Evolutionary conservation across 37 sponge, comb jelly and placozoan species (phyloP), one percentile per base, ranked within the genome.

Genomic region (Ephydatia muelleri): DNA sequence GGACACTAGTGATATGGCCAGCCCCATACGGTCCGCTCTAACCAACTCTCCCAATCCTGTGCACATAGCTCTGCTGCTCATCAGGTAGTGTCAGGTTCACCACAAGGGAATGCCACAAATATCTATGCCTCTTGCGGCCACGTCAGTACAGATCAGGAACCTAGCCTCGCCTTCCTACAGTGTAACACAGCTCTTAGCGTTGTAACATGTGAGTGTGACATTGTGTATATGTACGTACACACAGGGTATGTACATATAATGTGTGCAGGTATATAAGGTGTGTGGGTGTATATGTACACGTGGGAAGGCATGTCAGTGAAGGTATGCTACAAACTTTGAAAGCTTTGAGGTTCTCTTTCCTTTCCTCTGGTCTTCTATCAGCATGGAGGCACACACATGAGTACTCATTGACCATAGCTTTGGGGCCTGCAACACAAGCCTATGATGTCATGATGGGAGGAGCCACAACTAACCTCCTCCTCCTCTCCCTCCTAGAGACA

Each of bases 131-230:
- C 98, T 77, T 2, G 98, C 98, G 40, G 98, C 98, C 0, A 98
- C 98, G 40, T 98, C 98, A 2, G 98, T 98, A 77, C 98, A 98
- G 29, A 98, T 94, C 35, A 98, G 86, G 73, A 98, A 98, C 76
- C 92, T 73, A 23, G 87, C 94, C 37, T 95, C 89, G 0, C 95
- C 95, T 76, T 88, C 82, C 91, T 91, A 49, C n/a, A 83, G 29
- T 23, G 65, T 9, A 43, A 43, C n/a, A n/a, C n/a, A n/a, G n/a
- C n/a, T n/a, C n/a, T n/a, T n/a, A 6, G 43, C 43, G 43, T 9
- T 3, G 43, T 43, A 6, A 43, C 6, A 6, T 43, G 26, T 32
- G 27, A 5, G 71, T 23, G 68, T n/a, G 68, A 5, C 13, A 49
- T 14, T 8, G 27, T 57, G 65, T 29, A 32, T 16, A 66, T 47